These are phyloP conservation scores for Chaetodon auriga DNA, from an alignment of 2,113 vertebrate genomes.

Conservation along the genomic window DNA sequence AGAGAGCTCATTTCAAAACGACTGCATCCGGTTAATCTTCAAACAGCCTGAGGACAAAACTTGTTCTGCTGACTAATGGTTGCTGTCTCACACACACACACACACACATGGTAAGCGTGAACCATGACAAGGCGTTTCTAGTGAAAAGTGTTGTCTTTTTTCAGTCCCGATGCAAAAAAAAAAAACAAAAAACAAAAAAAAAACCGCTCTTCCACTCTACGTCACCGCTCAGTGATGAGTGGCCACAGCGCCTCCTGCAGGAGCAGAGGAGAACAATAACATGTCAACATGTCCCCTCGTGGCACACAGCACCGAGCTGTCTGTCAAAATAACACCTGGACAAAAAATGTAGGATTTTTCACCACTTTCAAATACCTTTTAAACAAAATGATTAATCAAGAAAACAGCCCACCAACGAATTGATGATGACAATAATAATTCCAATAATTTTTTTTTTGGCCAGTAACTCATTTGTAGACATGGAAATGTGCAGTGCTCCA, in stretches of 20 bases:
- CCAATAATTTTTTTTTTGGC: too few species aligned
- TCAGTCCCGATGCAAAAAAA: slow-evolving; percentile 4
- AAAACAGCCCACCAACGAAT: too few species aligned
- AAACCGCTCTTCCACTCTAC: not conserved
- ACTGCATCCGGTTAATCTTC: slow-evolving; percentile 44
- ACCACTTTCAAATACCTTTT: too few species aligned
- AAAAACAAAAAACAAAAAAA: not conserved
- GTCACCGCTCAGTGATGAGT: slow-evolving; percentile 2
- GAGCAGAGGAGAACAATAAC: not conserved
- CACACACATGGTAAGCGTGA: not conserved
- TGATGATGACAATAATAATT: too few species aligned
- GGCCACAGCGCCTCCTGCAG: slow-evolving; percentile 48
- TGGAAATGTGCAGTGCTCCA: too few species aligned
- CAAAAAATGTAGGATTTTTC: too few species aligned
- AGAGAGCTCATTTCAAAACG: slow-evolving; percentile 44
- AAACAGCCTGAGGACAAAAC: not conserved
- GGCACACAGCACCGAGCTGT: too few species aligned
- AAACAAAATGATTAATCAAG: too few species aligned
- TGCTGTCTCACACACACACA: not conserved
- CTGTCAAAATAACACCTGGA: too few species aligned
- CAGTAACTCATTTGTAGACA: too few species aligned
- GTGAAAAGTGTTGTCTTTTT: not conserved
- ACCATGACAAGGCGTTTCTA: slow-evolving; percentile 50
- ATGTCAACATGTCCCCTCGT: too few species aligned
- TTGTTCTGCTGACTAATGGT: slow-evolving; percentile 33